Conservation (phyloP, 2,888 invertebrate genomes). For the Parelbella ahira region DNA sequence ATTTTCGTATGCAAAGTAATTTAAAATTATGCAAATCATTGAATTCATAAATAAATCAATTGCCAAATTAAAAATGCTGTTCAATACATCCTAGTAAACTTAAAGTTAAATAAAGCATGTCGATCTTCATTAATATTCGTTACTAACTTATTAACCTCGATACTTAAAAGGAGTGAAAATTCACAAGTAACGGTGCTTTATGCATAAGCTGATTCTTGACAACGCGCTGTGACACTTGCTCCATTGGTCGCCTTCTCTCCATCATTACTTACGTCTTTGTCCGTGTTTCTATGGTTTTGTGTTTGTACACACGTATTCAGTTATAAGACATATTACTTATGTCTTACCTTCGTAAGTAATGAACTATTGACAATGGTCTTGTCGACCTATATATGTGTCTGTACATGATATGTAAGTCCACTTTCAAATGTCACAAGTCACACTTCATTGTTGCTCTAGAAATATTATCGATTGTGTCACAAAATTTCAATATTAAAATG, state of each 20-base stretch:
- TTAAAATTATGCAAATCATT: conserved; percentile 2
- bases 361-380: conserved; percentile 10
- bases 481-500: too few species aligned
- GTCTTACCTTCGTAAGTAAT: conserved; percentile 18
- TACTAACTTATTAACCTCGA: conserved; percentile 34
- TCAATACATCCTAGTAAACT: not conserved
- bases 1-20: too few species aligned
- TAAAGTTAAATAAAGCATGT: conserved; percentile 4
- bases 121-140: conserved; percentile 17
- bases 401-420: conserved; percentile 20
- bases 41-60: too few species aligned
- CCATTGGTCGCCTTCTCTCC: conserved; percentile 10
- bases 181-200: conserved; percentile 31
- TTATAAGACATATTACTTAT: conserved; percentile 22
- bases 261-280: conserved; percentile 18
- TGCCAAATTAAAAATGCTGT: too few species aligned
- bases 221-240: conserved; percentile 16
- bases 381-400: conserved; percentile 5
- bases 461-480: too few species aligned
- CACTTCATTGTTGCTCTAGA: conserved; percentile 10
- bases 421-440: conserved; percentile 25
- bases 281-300: conserved; percentile 14
- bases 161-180: conserved; percentile 32
- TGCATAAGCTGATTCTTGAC: conserved; percentile 21
- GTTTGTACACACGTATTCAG: conserved; percentile 7